Evolutionary conservation across 53 echinoderm and acorn worm genomes (phyloP).

Genomic region (Holothuria scabra): DNA sequence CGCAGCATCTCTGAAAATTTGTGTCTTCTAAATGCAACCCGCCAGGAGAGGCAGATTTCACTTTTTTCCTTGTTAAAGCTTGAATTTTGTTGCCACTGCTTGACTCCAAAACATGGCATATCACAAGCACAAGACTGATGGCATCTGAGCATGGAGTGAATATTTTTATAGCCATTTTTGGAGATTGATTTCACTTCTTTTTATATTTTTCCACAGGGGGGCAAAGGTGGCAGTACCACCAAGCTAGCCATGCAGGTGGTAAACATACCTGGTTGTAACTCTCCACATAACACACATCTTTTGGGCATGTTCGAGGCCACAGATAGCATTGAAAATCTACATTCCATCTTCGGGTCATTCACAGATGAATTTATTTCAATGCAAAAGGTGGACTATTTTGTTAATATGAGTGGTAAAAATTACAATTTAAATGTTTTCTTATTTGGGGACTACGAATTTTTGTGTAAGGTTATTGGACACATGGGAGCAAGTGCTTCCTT

Average conservation of each 20-base stretch:
- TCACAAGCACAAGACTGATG: too few relatives aligned
- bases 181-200: neutral
- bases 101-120: too few relatives aligned
- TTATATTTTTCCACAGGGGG: conserved; percentile 13
- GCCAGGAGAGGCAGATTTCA: too few relatives aligned
- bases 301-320: conserved; percentile 42
- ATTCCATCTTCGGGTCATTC: neutral
- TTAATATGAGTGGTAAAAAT: neutral
- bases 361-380: neutral
- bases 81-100: too few relatives aligned
- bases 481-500: conserved; percentile 28
- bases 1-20: too few relatives aligned
- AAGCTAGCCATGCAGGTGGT: conserved; percentile 32
- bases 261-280: conserved; percentile 1
- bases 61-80: too few relatives aligned
- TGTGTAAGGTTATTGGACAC: conserved; percentile 29
- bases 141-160: too few relatives aligned
- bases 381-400: neutral
- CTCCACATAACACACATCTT: conserved; percentile 16
- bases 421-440: conserved; percentile 5
- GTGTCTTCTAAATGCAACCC: too few relatives aligned
- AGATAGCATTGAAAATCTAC: conserved; percentile 6
- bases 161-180: too few relatives aligned
- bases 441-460: conserved; percentile 30
- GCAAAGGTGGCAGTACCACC: conserved; percentile 31